Evolutionary conservation across 2,888 invertebrate species (phyloP).

Genomic region (Hecatera dysodea): DNA sequence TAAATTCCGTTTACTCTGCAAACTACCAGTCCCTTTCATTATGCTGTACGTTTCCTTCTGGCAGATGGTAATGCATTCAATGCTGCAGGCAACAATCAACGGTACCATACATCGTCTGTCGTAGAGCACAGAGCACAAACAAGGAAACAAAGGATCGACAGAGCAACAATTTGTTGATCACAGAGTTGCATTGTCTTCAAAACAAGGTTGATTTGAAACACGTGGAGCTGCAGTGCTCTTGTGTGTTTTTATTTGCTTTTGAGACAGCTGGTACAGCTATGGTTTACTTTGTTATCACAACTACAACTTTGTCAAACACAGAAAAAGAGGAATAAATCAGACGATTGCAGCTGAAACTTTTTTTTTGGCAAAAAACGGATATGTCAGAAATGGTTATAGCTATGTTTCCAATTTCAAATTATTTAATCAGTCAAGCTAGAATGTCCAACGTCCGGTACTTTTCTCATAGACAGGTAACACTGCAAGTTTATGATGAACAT

Average conservation of each 20-base stretch:
- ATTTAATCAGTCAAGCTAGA: no score
- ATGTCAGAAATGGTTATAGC: no score
- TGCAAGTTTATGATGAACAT: not conserved
- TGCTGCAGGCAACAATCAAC: constrained; percentile 57
- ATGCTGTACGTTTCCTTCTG: not conserved
- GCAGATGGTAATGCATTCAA: constrained; percentile 16
- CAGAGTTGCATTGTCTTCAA: constrained; percentile 58
- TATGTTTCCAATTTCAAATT: no score
- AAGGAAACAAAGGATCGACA: constrained; percentile 57
- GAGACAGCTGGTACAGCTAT: not conserved
- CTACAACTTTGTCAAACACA: not conserved
- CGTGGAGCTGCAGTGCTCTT: not conserved
- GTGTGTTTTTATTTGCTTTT: constrained; percentile 1
- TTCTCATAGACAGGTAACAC: not conserved
- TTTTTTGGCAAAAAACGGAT: no score
- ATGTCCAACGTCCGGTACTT: no score
- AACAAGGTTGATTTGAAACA: constrained; percentile 52
- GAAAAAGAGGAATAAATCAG: no score
- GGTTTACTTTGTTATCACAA: not conserved
- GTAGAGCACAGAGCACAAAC: constrained; percentile 49
- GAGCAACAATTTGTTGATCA: constrained; percentile 68
- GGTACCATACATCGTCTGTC: constrained; percentile 16
- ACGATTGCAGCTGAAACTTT: no score
- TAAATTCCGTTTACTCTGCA: not conserved
- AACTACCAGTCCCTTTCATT: not conserved